A percentile compares a stretch with the other conserved stretches of the same genome.
Conservation (phyloP, 2,888 invertebrate genomes). For the Cylindroiulus punctatus region DNA sequence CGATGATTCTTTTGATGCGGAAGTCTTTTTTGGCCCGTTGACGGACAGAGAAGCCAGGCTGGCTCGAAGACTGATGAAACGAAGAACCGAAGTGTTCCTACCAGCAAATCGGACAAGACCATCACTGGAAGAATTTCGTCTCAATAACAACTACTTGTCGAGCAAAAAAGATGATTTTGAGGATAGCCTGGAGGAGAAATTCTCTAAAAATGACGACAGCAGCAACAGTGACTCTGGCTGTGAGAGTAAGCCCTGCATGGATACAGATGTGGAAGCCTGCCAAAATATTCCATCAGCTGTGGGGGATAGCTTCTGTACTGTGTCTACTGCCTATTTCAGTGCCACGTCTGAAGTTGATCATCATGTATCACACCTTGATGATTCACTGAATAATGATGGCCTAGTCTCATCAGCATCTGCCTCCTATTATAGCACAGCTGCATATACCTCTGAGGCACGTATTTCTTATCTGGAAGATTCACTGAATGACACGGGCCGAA, state of each 20-base stretch:
- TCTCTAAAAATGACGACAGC: background rate
- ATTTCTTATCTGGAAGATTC: too few relatives aligned
- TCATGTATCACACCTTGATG: background rate
- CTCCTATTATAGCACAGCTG: background rate
- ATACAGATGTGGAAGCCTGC: background rate
- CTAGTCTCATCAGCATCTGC: background rate
- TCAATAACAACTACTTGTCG: background rate
- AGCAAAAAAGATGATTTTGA: background rate
- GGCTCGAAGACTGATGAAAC: background rate
- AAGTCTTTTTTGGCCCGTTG: background rate
- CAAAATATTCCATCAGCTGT: background rate
- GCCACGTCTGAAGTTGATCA: background rate
- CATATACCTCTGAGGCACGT: too few relatives aligned
- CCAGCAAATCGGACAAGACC: background rate
- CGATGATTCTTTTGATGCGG: background rate
- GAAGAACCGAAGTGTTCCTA: background rate
- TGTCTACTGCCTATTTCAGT: conserved; percentile 2
- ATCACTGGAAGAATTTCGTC: background rate
- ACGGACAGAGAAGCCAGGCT: background rate
- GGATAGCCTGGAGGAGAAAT: background rate
- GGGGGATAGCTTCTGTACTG: background rate
- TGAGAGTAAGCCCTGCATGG: background rate
- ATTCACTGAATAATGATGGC: background rate
- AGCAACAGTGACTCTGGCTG: background rate
- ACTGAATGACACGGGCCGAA: too few relatives aligned